Conservation (phyloP, 2,113 vertebrate genomes). For the rabbit (Oryctolagus cuniculus) region DNA sequence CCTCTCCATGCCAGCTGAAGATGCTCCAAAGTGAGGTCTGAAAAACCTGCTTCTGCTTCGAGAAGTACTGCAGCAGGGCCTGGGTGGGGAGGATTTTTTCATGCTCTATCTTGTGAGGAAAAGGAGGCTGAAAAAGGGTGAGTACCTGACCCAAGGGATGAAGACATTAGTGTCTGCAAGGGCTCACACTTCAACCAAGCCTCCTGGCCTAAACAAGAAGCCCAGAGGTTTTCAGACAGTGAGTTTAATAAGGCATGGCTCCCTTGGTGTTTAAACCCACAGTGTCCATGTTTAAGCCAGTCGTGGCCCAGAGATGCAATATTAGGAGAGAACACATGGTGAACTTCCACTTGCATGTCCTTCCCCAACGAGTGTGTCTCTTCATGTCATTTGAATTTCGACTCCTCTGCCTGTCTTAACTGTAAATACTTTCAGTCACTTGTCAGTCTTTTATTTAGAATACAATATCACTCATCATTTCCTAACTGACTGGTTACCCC, state of each 20-base stretch:
- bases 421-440: background rate
- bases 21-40: background rate
- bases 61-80: background rate
- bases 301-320: background rate
- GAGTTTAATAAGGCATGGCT: background rate
- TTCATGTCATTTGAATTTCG: background rate
- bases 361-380: background rate
- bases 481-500: too few relatives aligned
- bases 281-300: background rate
- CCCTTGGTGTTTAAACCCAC: background rate
- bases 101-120: background rate
- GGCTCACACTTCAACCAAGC: background rate
- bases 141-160: background rate
- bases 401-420: background rate
- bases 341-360: background rate
- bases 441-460: background rate
- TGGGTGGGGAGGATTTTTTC: background rate
- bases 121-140: background rate
- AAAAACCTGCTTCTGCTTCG: background rate
- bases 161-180: background rate
- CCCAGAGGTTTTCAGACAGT: background rate
- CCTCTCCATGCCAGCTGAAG: background rate
- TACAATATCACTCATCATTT: too few relatives aligned
- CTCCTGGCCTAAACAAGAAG: background rate
- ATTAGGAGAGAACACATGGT: background rate